These are phyloP conservation scores for Vespertilio murinus DNA, from an alignment of 2,797 vertebrate species.

Conservation along the genomic window DNA sequence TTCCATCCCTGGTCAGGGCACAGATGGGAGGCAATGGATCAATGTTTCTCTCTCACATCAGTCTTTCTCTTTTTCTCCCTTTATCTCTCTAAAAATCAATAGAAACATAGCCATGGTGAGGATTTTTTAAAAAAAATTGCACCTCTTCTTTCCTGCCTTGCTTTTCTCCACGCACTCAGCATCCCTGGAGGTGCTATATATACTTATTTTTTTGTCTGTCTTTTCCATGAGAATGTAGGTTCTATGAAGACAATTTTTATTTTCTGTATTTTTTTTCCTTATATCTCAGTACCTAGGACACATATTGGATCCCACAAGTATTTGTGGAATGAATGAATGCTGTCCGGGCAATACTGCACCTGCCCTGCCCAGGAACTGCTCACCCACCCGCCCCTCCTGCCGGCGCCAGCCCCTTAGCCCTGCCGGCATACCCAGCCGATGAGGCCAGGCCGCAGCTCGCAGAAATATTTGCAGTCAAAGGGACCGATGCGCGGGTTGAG, in stretches of 20 bases:
- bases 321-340: background rate
- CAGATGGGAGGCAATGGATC: background rate
- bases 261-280: background rate
- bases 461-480: slow-evolving; percentile 96
- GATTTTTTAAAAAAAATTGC: background rate
- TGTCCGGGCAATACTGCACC: background rate
- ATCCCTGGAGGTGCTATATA: too few species aligned
- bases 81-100: background rate
- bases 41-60: background rate
- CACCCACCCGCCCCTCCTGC: background rate
- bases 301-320: background rate
- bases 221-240: background rate
- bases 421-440: slow-evolving; percentile 92
- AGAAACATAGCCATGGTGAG: background rate
- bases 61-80: background rate
- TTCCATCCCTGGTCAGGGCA: background rate
- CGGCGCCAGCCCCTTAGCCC: background rate
- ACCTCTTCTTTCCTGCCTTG: background rate
- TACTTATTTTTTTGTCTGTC: background rate
- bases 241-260: background rate
- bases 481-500: slow-evolving; percentile 90
- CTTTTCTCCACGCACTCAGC: background rate
- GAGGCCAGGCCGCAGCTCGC: slow-evolving; percentile 93
- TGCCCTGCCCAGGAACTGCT: background rate
- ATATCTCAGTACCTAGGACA: background rate